These are phyloP conservation scores for Tangara arthus DNA, from an alignment of 2,797 vertebrate species.

Conservation along the genomic window DNA sequence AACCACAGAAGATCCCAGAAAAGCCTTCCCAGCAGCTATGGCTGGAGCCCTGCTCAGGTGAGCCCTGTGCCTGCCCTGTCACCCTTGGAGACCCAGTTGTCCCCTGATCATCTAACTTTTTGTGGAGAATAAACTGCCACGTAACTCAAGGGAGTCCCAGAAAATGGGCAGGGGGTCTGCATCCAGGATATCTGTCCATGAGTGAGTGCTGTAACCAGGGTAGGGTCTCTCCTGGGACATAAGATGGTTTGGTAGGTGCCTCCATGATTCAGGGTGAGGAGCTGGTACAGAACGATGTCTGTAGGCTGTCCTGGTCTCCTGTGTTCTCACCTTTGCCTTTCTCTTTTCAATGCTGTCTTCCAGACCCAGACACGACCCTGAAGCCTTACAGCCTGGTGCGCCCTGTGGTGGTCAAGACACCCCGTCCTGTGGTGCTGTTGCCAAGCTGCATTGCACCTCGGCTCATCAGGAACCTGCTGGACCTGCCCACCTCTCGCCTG, in stretches of 20 bases:
- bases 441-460: slow-evolving; percentile 83
- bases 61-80: background rate
- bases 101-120: background rate
- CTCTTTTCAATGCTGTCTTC: background rate
- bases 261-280: background rate
- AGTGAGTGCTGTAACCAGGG: background rate
- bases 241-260: background rate
- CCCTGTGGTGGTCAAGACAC: slow-evolving; percentile 76
- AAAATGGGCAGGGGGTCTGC: background rate
- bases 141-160: background rate
- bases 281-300: background rate
- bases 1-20: slow-evolving; percentile 19
- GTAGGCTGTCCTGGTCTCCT: background rate
- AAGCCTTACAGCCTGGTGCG: slow-evolving; percentile 88
- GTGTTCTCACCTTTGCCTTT: background rate
- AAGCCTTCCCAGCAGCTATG: slow-evolving; percentile 62
- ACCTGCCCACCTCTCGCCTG: slow-evolving; percentile 73
- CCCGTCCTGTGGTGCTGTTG: slow-evolving; percentile 86
- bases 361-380: slow-evolving; percentile 31
- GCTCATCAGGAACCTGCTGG: slow-evolving; percentile 88
- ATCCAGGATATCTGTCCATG: background rate
- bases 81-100: background rate
- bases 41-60: slow-evolving; percentile 69
- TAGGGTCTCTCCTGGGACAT: background rate
- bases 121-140: background rate